Evolutionary conservation across 2,888 invertebrate species (phyloP), one percentile per base, ranked within the genome.

Genomic region (Coremacera marginata): DNA sequence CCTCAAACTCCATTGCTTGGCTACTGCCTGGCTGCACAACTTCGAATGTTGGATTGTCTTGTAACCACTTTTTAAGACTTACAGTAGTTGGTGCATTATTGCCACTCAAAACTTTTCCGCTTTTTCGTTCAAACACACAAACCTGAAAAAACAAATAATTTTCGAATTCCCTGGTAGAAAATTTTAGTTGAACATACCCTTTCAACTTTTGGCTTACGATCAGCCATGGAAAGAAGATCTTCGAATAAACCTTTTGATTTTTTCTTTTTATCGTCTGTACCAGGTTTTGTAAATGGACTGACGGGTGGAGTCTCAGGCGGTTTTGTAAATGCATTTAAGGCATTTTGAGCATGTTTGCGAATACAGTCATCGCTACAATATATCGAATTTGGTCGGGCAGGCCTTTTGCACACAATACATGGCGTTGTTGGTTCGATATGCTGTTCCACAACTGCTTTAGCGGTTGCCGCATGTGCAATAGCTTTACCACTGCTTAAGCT

Each of bases 351-450:
- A 90, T 97, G 96, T 83, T 94, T 94, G 77, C 94, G 91, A 83
- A 97, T 95, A 87, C 98, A 98, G 49, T 93, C 92, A 84, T 96
- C 95, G 84, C 96, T 95, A 88, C 98, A 98, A 89, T 96, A 98
- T 83, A 96, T 95, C 74, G 95, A 95, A 84, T 93, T 94, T n/a
- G 91, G 91, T n/a, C 95, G 91, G 0, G 95, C 93, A 14, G 80
- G 19, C 22, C 92, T 93, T 85, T 94, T 94, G 87, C 96, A 96
- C 16, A 95, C 94, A 70, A 95, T 94, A 85, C 96, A 96, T 34
- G 62, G 80, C 5, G 80, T 73, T 1, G 80, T 78, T 19, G 73
- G 75, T 16, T 79, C 57, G 1, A 65, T 11, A 19, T 16, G n/a
- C 7, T 16, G 44, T 25, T 51, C 75, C n/a, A 52, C 3, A 22